These are phyloP conservation scores for Hymenopus coronatus DNA, from an alignment of 2,888 invertebrate genomes.

Conservation along the genomic window DNA sequence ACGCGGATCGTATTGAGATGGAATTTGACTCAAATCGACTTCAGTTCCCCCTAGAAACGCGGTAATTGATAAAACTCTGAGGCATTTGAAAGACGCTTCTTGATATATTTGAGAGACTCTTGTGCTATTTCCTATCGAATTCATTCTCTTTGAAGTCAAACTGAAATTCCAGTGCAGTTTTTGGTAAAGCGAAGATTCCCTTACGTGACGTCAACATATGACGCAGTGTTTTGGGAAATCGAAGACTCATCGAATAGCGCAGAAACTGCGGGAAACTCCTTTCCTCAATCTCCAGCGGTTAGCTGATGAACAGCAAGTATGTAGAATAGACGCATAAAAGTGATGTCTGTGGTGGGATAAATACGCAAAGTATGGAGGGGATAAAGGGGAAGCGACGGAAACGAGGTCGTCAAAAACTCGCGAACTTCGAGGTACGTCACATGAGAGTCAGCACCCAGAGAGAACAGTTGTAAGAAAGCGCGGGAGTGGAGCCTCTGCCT, in stretches of 20 bases:
- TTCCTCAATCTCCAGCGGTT: neutral
- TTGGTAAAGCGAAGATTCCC: neutral
- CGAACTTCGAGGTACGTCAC: neutral
- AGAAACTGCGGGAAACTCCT: neutral
- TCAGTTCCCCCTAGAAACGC: too few species aligned
- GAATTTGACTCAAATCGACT: too few species aligned
- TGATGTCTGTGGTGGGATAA: neutral
- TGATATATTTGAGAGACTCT: too few species aligned
- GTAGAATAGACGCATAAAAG: neutral
- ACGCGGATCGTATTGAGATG: too few species aligned
- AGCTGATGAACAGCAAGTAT: neutral
- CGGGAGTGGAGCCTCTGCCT: neutral
- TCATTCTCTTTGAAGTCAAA: too few species aligned
- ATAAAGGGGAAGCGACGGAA: neutral
- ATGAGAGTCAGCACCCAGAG: neutral
- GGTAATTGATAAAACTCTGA: too few species aligned
- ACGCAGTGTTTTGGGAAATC: neutral
- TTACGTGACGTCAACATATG: neutral
- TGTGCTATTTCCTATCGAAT: too few species aligned
- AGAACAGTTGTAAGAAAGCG: neutral
- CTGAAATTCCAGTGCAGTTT: neutral
- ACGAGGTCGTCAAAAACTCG: neutral
- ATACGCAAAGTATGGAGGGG: neutral
- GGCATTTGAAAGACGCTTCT: too few species aligned
- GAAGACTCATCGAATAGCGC: neutral